Evolutionary conservation across 2,113 vertebrate genomes (phyloP), one percentile per base, ranked within the genome.

Genomic region (Poeciliopsis occidentalis): DNA sequence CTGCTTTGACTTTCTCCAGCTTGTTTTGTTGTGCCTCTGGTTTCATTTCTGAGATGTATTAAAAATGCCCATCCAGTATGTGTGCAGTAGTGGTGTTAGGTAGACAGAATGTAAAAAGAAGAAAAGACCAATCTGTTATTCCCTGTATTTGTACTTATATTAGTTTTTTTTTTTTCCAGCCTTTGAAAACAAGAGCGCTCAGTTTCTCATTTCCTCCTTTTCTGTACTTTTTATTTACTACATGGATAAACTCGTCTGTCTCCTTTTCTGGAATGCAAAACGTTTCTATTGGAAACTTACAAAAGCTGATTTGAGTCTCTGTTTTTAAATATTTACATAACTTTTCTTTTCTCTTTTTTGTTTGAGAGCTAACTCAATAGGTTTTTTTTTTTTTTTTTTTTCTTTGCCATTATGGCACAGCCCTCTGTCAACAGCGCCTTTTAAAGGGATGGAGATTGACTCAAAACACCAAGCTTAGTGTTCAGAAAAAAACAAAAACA

Each of bases 321-420:
- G 60, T 73, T 89, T 78, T 76, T 29, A 83, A 83, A 83, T 85
- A 73, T 67, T 77, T 76, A 75, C 71, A 85, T 85, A 80, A 78
- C 74, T 73, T 13, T 30, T 47, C 65, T 82, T 71, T 30, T 73
- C 75, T 68, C 64, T 64, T 73, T 27, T 60, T 67, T 15, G 31
- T 76, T 64, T 73, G 61, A 69, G 34, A 78, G 61, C 77, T 30
- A 78, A 67, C 69, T 80, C 77, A 78, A 78, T 73, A 83, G 7
- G 13, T 17, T 4, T 1, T 83, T 76, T 72, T 71, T 78, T 76
- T 72, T 71, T 78, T 86, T 78, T 61, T 26, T 29, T 71, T 79
- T 86, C 74, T 66, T 26, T 26, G 22, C 17, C 26, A 71, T 24
- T 26, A 76, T 47, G 41, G 24, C 70, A 66, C 47, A 17, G 12